phyloP scores from a whole-genome alignment of 2,888 invertebrate genomes.

The Melanargia galathea region DNA sequence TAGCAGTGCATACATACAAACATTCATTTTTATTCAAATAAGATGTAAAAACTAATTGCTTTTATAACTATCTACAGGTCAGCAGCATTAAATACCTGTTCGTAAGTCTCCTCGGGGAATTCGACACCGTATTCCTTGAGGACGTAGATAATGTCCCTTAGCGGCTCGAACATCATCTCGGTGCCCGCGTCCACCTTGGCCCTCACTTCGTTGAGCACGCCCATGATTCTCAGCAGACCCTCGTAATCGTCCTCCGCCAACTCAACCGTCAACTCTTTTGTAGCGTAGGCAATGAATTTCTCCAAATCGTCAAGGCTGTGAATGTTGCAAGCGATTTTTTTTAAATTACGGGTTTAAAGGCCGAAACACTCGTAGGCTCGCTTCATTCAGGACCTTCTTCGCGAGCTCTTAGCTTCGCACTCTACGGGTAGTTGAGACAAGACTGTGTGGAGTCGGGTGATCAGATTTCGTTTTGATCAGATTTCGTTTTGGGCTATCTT shows the following conservation, averaged over 20 bases:
- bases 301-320: conserved; percentile 88
- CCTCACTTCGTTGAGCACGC: conserved; percentile 91
- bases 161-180: conserved; percentile 94
- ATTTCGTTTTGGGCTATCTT: too few relatives aligned
- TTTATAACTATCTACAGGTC: neutral
- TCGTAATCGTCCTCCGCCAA: conserved; percentile 93
- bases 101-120: conserved; percentile 89
- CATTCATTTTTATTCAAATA: neutral
- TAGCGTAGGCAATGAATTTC: conserved; percentile 89
- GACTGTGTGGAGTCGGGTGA: too few relatives aligned
- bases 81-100: conserved; percentile 83
- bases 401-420: too few relatives aligned
- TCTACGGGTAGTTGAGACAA: too few relatives aligned
- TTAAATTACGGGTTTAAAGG: neutral
- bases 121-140: conserved; percentile 93
- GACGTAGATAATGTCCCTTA: conserved; percentile 92
- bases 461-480: too few relatives aligned
- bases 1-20: too few relatives aligned
- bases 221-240: conserved; percentile 91
- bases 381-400: too few relatives aligned
- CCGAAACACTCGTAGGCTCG: neutral
- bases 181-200: conserved; percentile 85
- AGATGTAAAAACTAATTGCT: neutral
- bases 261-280: conserved; percentile 86
- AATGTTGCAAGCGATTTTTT: conserved; percentile 23